Evolutionary conservation across 2,113 vertebrate species (phyloP).

Genomic region (Chaetops frenatus): DNA sequence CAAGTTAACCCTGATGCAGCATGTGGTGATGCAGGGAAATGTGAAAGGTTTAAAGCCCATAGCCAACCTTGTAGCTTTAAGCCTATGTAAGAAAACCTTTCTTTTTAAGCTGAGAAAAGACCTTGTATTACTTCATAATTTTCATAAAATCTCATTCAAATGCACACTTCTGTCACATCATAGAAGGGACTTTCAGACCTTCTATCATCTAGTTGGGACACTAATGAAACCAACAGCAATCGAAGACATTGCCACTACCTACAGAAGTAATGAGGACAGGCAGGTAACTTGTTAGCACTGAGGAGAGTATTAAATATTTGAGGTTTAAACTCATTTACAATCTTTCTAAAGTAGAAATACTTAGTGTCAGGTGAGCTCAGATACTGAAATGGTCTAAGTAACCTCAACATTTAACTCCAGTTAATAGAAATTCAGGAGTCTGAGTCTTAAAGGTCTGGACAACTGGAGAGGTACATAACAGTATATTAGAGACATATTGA

Average conservation of each 20-base stretch:
- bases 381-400: background rate
- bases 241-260: background rate
- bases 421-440: background rate
- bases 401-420: background rate
- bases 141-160: background rate
- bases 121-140: background rate
- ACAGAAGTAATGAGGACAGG: background rate
- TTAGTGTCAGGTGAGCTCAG: background rate
- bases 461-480: background rate
- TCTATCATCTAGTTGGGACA: background rate
- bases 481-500: background rate
- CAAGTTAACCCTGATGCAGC: conserved; percentile 27
- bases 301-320: background rate
- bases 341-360: background rate
- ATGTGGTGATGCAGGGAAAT: background rate
- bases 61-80: background rate
- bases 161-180: background rate
- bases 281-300: background rate
- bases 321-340: background rate
- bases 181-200: background rate
- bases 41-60: background rate
- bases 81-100: background rate
- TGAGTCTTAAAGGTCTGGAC: background rate
- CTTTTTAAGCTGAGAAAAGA: background rate
- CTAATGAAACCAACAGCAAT: background rate